Conservation (phyloP, 2,113 vertebrate species). For the Bubo bubo region DNA sequence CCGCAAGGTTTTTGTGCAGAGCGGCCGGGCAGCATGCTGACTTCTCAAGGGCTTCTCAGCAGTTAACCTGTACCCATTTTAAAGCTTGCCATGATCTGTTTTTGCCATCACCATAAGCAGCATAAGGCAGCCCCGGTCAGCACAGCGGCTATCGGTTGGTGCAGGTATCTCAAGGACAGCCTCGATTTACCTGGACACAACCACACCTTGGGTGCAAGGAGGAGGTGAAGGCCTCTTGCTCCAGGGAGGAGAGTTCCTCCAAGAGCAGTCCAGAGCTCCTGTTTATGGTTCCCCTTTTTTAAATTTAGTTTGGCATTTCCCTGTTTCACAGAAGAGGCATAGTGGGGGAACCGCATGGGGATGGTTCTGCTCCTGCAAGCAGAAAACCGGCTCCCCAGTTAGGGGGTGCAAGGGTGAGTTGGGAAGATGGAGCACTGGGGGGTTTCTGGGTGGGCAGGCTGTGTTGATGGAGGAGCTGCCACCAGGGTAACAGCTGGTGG, state of each 20-base stretch:
- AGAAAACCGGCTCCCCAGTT: not conserved
- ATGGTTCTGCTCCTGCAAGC: not conserved
- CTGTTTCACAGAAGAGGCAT: not conserved
- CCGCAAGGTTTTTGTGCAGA: not conserved
- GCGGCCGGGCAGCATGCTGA: not conserved
- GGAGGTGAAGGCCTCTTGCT: not conserved
- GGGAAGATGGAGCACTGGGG: not conserved
- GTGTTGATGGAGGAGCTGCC: not conserved
- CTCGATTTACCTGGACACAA: not conserved
- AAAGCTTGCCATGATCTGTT: not conserved
- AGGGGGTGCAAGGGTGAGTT: not conserved
- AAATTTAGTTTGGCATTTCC: not conserved
- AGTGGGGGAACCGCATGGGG: not conserved
- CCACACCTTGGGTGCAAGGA: not conserved
- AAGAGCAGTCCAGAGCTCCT: not conserved
- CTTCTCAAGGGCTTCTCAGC: not conserved
- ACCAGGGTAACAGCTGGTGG: not conserved
- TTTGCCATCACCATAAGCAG: not conserved
- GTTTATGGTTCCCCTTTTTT: not conserved
- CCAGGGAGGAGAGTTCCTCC: not conserved
- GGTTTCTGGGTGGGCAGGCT: not conserved
- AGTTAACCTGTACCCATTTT: rapidly evolving
- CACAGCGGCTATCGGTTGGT: rapidly evolving
- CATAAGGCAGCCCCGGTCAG: not conserved
- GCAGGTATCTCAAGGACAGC: not conserved